Base-by-base conservation (phyloP, 2,113 vertebrate species). In the Albula goreensis region DNA sequence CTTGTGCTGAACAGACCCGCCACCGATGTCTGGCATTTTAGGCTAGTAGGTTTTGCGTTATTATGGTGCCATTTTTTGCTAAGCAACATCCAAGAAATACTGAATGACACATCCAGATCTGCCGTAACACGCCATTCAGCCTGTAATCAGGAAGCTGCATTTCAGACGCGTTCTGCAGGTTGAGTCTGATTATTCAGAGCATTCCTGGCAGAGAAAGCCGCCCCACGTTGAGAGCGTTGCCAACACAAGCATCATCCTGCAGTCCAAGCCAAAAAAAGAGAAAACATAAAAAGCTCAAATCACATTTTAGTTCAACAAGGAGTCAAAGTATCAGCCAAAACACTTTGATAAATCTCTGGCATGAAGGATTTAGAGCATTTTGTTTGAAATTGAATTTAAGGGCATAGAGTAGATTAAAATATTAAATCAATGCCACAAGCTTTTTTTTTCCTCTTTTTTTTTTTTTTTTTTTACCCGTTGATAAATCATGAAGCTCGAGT, bases 351-450 rank as follows among this genome's bases (percentile, higher is more conserved):
- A 85, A 81, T 85, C 83, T 86, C 49, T 11, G 48, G 57, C 52
- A 56, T 82, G 83, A 87, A 85, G 79, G 86, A 85, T 87, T 87
- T 87, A 81, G 49, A 57, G 86, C 63, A 50, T 81, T 87, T 85
- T 85, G 60, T 49, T 51, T 66, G 63, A 60, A 87, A 87, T 87
- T 87, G 78, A 85, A 87, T 87, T 87, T 87, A 81, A 84, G 83
- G 86, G 57, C 50, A 85, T 81, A 80, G 83, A 81, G 60, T 51
- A 87, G 86, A 87, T 84, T 87, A 87, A 87, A 87, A 85, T 87
- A 87, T 87, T 87, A 87, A 87, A 87, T 87, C 86, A 87, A 85
- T 80, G 83, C 86, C 83, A 87, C 83, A 31, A 78, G 60, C 51
- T 11, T 78, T 41, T 77, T 74, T 11, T 50, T 50, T 50, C 17